Conservation (phyloP, 2,797 vertebrate genomes). For the Danionella dracula region DNA sequence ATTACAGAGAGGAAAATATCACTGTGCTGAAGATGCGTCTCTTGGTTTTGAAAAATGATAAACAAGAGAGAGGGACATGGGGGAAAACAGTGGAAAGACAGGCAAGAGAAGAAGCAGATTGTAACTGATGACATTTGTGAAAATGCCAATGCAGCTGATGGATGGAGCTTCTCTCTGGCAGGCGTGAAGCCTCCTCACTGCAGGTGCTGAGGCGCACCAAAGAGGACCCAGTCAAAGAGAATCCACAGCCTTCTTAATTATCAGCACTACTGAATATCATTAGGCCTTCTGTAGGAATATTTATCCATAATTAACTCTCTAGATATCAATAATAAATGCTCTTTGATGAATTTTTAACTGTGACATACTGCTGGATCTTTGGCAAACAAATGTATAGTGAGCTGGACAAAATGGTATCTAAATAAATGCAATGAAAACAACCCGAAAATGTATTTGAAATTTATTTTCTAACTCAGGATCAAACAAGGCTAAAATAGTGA, state of each 20-base stretch:
- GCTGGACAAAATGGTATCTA: slow-evolving; percentile 29
- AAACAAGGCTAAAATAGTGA: background rate
- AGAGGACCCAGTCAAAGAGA: slow-evolving; percentile 50
- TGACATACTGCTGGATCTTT: slow-evolving; percentile 46
- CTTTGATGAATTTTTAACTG: slow-evolving; percentile 55
- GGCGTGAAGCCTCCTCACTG: slow-evolving; percentile 21
- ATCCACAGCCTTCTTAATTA: slow-evolving; percentile 44
- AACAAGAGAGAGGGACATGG: slow-evolving; percentile 5
- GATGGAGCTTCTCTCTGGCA: slow-evolving; percentile 19
- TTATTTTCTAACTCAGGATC: no score
- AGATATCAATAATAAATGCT: slow-evolving; percentile 65
- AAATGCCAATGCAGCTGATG: slow-evolving; percentile 38
- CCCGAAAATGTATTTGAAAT: background rate
- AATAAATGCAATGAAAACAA: no score
- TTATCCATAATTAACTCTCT: slow-evolving; percentile 69
- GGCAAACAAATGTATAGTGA: slow-evolving; percentile 45
- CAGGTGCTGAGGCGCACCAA: slow-evolving; percentile 38
- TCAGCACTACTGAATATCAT: slow-evolving; percentile 56
- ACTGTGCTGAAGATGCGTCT: background rate
- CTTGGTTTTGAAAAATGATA: background rate
- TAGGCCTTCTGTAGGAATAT: slow-evolving; percentile 59
- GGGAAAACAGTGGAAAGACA: background rate
- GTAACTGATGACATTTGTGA: slow-evolving; percentile 39
- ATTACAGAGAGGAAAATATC: slow-evolving; percentile 1
- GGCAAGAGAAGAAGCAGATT: slow-evolving; percentile 5